Evolutionary conservation across 1,140 invertebrate genomes (phyloP).

Genomic region (Pemphigus obesinymphae): DNA sequence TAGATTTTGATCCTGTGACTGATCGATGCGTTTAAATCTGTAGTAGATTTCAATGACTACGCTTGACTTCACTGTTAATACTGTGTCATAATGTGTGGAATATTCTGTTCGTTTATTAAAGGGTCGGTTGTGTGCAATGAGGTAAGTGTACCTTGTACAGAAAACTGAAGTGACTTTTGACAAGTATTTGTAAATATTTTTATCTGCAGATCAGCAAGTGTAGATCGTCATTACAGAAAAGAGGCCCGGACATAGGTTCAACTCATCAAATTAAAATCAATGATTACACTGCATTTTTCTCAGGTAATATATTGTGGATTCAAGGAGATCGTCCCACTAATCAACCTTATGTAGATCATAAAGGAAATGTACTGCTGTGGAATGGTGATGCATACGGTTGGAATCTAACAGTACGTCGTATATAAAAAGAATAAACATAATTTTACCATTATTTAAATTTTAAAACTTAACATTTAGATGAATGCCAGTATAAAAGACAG

Average conservation of each 20-base stretch:
- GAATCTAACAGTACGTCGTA: constrained; percentile 48
- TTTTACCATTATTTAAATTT: background rate
- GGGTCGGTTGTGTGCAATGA: background rate
- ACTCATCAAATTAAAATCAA: background rate
- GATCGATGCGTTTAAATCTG: too few species aligned
- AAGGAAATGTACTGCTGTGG: constrained; percentile 64
- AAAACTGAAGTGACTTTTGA: too few species aligned
- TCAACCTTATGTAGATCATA: constrained; percentile 48
- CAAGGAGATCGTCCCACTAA: constrained; percentile 43
- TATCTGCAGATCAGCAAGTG: constrained; percentile 4
- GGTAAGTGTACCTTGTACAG: background rate
- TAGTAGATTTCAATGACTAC: too few species aligned
- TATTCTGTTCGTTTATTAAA: constrained; percentile 22
- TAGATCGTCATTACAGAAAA: constrained; percentile 21
- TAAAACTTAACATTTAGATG: background rate
- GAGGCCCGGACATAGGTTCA: constrained; percentile 39
- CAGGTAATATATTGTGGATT: constrained; percentile 43
- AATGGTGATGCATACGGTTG: constrained; percentile 77
- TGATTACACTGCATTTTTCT: background rate
- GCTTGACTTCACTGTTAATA: too few species aligned
- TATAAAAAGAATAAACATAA: background rate
- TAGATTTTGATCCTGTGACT: too few species aligned
- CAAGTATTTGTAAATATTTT: background rate
- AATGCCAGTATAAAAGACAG: constrained; percentile 8
- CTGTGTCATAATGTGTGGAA: constrained; percentile 20